These are phyloP conservation scores for Istiophorus platypterus DNA, from an alignment of 2,113 vertebrate genomes.

Conservation along the genomic window DNA sequence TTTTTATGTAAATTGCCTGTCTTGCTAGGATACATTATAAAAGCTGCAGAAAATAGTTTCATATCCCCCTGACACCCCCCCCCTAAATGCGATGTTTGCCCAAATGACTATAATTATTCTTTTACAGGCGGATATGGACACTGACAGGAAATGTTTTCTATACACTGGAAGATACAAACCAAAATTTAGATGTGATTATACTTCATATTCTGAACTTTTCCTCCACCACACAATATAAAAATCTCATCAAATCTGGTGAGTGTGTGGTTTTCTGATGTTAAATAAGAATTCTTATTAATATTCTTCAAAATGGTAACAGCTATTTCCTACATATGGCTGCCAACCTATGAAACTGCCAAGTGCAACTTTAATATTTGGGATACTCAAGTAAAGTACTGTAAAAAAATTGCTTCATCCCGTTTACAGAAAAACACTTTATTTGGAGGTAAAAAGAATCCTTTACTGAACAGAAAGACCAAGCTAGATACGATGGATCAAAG, in stretches of 20 bases:
- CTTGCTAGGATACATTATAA: conserved; percentile 5
- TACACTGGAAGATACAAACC: background rate
- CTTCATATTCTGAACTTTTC: background rate
- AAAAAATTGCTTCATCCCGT: background rate
- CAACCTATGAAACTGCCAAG: too few species aligned
- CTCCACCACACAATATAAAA: background rate
- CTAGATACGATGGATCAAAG: too few species aligned
- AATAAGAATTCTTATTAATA: background rate
- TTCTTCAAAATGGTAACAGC: background rate
- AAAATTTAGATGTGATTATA: background rate
- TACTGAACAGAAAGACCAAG: background rate
- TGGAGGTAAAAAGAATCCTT: background rate
- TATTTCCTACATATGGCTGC: background rate
- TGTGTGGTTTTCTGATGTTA: background rate
- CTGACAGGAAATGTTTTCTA: background rate
- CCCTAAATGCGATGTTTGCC: conserved; percentile 15
- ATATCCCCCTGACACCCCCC: conserved; percentile 1
- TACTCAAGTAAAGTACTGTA: background rate
- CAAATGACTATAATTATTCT: conserved; percentile 44
- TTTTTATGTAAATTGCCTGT: conserved; percentile 4
- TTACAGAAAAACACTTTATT: background rate
- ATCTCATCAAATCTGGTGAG: background rate
- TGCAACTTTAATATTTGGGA: background rate
- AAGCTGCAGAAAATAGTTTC: conserved; percentile 14
- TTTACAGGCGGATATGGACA: background rate